phyloP scores from a whole-genome alignment of 2,113 vertebrate genomes.

The Oxyruncus cristatus region DNA sequence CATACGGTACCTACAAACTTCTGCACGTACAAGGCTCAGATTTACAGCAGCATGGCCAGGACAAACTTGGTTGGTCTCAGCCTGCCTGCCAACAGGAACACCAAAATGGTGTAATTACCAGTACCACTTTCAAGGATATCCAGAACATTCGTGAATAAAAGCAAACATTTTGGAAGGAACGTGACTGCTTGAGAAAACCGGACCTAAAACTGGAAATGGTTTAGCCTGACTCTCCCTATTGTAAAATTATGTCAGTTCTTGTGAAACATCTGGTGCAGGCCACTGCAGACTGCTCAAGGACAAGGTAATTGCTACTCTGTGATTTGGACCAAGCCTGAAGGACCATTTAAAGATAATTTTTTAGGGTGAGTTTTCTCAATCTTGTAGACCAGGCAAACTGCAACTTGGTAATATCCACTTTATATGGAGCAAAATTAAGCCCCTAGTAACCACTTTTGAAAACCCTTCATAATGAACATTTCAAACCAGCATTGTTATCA shows the following conservation, averaged over 20 bases:
- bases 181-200: background rate
- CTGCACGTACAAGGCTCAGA: rapidly evolving
- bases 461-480: background rate
- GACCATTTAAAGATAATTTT: background rate
- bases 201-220: background rate
- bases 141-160: background rate
- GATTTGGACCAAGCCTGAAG: background rate
- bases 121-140: background rate
- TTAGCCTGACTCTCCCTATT: background rate
- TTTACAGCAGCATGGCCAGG: background rate
- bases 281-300: background rate
- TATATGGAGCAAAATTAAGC: background rate
- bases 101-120: background rate
- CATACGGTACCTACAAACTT: background rate
- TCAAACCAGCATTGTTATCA: background rate
- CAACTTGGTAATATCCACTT: background rate
- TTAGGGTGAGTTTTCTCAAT: background rate
- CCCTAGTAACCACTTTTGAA: background rate
- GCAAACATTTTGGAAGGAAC: background rate
- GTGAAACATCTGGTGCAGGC: background rate
- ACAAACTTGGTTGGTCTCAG: too few species aligned
- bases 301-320: background rate
- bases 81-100: background rate
- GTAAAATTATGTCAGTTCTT: background rate
- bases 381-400: background rate